phyloP scores from a whole-genome alignment of 2,888 invertebrate species.

The Apodemia zela region DNA sequence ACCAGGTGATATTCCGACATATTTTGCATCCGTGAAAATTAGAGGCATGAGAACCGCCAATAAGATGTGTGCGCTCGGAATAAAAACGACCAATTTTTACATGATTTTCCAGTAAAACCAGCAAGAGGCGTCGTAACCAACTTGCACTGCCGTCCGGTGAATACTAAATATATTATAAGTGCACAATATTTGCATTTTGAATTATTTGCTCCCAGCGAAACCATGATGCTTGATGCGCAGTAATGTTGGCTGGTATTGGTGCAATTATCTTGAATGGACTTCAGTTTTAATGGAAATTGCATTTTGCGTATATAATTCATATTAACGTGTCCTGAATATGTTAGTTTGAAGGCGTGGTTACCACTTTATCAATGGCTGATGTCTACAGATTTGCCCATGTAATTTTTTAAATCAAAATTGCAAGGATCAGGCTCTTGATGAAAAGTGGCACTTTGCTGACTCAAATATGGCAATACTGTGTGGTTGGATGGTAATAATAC shows the following conservation, averaged over 20 bases:
- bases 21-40: slow-evolving; percentile 69
- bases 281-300: slow-evolving; percentile 7
- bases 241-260: slow-evolving; percentile 23
- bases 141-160: slow-evolving; percentile 59
- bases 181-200: slow-evolving; percentile 77
- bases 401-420: no score
- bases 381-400: no score
- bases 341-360: background rate
- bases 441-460: no score
- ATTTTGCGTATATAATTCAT: background rate
- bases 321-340: background rate
- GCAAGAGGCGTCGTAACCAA: slow-evolving; percentile 61
- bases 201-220: slow-evolving; percentile 60
- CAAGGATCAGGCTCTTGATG: no score
- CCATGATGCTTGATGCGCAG: slow-evolving; percentile 17
- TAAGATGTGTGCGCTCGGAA: slow-evolving; percentile 65
- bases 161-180: slow-evolving; percentile 75
- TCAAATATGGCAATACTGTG: no score
- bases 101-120: slow-evolving; percentile 75
- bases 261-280: slow-evolving; percentile 24
- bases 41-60: slow-evolving; percentile 76
- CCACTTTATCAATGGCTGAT: no score
- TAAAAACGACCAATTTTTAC: slow-evolving; percentile 75
- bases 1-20: slow-evolving; percentile 25
- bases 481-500: no score